These are phyloP conservation scores for Phylloscopus trochiloides DNA, from an alignment of 2,113 vertebrate species.

Conservation along the genomic window DNA sequence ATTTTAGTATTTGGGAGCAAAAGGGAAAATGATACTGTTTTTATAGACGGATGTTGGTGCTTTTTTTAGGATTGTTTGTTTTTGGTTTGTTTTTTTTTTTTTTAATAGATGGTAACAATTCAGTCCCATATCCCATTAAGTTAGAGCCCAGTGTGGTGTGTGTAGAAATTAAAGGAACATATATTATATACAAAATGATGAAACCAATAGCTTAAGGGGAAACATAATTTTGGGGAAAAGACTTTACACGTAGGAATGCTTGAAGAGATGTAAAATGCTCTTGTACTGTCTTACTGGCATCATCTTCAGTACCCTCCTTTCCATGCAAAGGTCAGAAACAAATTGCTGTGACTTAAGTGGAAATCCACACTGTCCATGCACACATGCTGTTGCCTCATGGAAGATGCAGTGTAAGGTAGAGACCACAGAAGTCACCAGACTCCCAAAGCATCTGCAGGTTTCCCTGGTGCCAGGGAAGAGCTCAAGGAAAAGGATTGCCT, in stretches of 20 bases:
- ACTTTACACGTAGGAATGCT: not conserved
- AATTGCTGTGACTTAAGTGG: not conserved
- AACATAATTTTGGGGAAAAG: not conserved
- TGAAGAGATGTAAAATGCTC: slow-evolving; percentile 21
- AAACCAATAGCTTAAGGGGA: slow-evolving; percentile 24
- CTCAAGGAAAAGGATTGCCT: not conserved
- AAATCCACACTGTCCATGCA: not conserved
- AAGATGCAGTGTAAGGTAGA: not conserved
- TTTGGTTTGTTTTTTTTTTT: too few species aligned
- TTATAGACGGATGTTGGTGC: slow-evolving; percentile 64
- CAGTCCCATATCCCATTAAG: slow-evolving; percentile 36
- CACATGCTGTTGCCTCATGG: not conserved
- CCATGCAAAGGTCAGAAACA: not conserved
- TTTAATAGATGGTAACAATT: slow-evolving; percentile 18
- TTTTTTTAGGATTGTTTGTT: not conserved
- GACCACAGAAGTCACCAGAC: not conserved
- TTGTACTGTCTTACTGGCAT: not conserved
- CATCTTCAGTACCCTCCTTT: not conserved
- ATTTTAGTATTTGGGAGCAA: slow-evolving; percentile 50
- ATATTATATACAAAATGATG: not conserved
- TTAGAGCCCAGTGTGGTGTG: slow-evolving; percentile 43
- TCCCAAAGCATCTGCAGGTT: not conserved
- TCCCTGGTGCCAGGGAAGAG: not conserved
- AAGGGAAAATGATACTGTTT: slow-evolving; percentile 60
- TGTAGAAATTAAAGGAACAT: slow-evolving; percentile 30